phyloP scores from a whole-genome alignment of 2,113 vertebrate genomes.

The Atlantisia rogersi region DNA sequence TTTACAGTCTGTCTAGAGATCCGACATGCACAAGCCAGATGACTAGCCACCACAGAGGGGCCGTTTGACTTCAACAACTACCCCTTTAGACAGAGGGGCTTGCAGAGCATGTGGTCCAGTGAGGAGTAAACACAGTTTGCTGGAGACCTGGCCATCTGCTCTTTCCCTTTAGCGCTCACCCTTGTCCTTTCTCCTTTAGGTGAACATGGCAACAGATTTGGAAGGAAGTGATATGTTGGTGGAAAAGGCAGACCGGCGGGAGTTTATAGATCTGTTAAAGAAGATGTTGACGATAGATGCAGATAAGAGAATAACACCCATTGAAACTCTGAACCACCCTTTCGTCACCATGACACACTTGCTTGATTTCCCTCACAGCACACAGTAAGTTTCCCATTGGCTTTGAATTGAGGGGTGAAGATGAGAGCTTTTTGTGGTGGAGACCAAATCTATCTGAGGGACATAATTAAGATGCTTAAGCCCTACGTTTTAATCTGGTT shows the following conservation, averaged over 20 bases:
- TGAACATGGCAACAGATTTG: constrained; percentile 96
- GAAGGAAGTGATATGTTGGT: constrained; percentile 97
- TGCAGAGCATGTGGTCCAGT: background rate
- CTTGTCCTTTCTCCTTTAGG: constrained; percentile 75
- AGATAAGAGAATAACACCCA: constrained; percentile 97
- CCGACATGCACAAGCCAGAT: background rate
- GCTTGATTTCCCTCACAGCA: constrained; percentile 96
- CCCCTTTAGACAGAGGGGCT: background rate
- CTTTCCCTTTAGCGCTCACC: background rate
- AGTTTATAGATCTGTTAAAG: constrained; percentile 98
- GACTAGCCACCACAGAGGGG: background rate
- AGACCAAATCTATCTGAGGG: background rate
- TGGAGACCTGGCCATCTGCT: constrained; percentile 17
- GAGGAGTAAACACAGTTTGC: background rate
- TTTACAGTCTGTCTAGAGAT: constrained; percentile 35
- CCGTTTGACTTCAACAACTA: background rate
- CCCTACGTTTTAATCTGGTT: background rate
- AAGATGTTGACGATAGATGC: constrained; percentile 99
- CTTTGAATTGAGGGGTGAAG: background rate
- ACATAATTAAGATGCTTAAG: background rate
- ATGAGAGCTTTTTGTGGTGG: background rate
- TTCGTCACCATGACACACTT: constrained; percentile 98
- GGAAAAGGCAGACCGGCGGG: constrained; percentile 95
- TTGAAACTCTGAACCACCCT: constrained; percentile 97
- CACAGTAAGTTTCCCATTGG: constrained; percentile 83